A percentile compares a stretch with the other conserved stretches of the same genome.
phyloP scores from a whole-genome alignment of 2,888 invertebrate genomes.

The Notocelia uddmanniana region DNA sequence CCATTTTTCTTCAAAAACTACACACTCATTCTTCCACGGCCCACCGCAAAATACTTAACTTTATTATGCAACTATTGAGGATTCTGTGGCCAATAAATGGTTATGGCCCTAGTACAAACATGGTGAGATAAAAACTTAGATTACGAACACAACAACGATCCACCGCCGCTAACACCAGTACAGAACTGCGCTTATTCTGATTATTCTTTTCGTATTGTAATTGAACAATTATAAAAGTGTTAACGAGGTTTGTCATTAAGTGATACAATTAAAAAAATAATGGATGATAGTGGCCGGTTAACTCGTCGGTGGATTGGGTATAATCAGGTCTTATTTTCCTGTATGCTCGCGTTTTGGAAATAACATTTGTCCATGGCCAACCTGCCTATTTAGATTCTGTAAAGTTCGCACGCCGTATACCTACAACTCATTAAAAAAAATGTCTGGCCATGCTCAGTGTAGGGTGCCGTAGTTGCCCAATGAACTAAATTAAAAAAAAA shows the following conservation, averaged over 20 bases:
- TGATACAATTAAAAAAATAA: no score
- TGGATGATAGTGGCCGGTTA: no score
- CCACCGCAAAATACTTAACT: neutral
- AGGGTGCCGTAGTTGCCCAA: no score
- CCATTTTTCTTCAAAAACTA: constrained; percentile 39
- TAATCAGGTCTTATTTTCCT: no score
- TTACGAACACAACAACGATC: neutral
- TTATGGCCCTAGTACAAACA: neutral
- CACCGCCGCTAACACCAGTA: neutral
- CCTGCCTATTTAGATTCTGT: no score
- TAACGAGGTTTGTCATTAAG: neutral
- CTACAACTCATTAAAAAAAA: no score
- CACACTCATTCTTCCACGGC: neutral
- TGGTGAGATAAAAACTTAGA: neutral
- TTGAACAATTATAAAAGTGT: neutral
- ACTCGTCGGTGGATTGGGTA: no score
- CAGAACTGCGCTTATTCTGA: neutral
- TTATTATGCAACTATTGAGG: neutral
- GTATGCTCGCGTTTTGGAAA: no score
- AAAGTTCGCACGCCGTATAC: no score
- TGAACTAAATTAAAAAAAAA: no score
- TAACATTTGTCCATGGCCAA: no score
- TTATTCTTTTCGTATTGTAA: neutral
- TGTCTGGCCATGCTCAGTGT: no score
- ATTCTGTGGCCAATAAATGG: neutral